A percentile compares a stretch with the other conserved stretches of the same genome.
phyloP scores from a whole-genome alignment of 2,113 vertebrate species.

The Butorides virescens region DNA sequence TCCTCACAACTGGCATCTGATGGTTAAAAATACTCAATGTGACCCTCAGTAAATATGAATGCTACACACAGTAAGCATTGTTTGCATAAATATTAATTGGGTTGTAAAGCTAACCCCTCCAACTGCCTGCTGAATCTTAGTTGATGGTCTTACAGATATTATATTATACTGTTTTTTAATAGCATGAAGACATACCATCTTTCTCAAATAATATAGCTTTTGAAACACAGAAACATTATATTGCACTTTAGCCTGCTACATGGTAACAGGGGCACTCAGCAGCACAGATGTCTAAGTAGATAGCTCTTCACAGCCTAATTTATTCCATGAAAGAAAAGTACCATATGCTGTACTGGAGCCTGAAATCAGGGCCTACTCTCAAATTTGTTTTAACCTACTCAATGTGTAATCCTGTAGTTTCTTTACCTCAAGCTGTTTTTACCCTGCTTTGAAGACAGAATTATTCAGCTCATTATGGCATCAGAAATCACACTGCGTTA shows the following conservation, averaged over 20 bases:
- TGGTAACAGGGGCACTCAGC: fast-evolving
- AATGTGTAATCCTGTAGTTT: background rate
- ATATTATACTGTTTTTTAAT: background rate
- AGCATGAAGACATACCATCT: background rate
- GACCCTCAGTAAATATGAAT: background rate
- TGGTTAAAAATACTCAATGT: background rate
- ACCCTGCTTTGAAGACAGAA: background rate
- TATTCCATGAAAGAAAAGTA: background rate
- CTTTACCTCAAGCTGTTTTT: background rate
- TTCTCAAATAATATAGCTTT: background rate
- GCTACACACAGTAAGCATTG: background rate
- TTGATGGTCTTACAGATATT: background rate
- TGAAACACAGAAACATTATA: background rate
- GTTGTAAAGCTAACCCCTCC: background rate
- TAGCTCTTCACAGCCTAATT: background rate
- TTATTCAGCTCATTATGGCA: background rate
- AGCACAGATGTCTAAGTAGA: background rate
- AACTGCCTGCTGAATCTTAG: background rate
- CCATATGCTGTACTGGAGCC: background rate
- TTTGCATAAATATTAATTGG: background rate
- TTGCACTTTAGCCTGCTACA: background rate
- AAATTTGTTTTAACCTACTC: background rate
- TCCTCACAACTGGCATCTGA: background rate
- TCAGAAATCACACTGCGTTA: background rate
- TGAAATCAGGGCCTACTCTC: background rate